These are phyloP conservation scores for Conus canariensis DNA, from an alignment of 2,888 invertebrate species.

Conservation along the genomic window DNA sequence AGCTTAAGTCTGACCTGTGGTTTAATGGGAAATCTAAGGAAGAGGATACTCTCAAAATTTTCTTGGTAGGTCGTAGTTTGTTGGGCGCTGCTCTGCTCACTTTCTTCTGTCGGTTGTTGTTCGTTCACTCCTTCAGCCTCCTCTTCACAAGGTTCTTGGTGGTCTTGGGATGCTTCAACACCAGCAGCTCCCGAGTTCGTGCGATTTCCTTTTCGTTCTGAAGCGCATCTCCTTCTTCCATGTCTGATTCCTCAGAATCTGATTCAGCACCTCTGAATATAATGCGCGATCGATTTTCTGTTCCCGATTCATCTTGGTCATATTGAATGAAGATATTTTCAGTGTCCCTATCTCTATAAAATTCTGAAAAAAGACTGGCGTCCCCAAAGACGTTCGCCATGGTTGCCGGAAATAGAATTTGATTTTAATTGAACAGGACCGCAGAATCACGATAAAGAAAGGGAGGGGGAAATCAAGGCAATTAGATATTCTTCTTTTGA, in stretches of 20 bases:
- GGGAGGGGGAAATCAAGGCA: too few species aligned
- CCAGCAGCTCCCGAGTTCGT: background rate
- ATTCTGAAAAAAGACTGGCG: conserved; percentile 71
- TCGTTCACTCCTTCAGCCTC: background rate
- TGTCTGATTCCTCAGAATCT: conserved; percentile 53
- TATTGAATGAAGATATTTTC: conserved; percentile 65
- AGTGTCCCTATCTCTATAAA: conserved; percentile 70
- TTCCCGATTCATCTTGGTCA: conserved; percentile 57
- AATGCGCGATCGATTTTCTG: conserved; percentile 57
- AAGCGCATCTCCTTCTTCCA: conserved; percentile 53
- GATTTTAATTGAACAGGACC: background rate
- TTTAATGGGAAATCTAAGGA: too few species aligned
- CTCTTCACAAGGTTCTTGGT: background rate
- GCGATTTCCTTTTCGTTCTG: background rate
- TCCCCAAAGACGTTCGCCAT: conserved; percentile 72
- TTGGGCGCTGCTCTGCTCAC: conserved; percentile 37
- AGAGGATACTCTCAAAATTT: conserved; percentile 69
- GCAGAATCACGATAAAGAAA: background rate
- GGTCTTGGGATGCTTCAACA: conserved; percentile 23
- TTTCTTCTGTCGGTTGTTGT: conserved; percentile 37
- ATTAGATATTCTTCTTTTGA: too few species aligned
- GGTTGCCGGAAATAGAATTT: conserved; percentile 41
- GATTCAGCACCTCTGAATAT: conserved; percentile 52
- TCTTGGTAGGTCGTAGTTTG: conserved; percentile 54
- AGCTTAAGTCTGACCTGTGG: too few species aligned